Percentiles rank a stretch among this genome's conserved stretches.
Conservation (phyloP, 2,797 vertebrate genomes). For the Onychomys arenicola region DNA sequence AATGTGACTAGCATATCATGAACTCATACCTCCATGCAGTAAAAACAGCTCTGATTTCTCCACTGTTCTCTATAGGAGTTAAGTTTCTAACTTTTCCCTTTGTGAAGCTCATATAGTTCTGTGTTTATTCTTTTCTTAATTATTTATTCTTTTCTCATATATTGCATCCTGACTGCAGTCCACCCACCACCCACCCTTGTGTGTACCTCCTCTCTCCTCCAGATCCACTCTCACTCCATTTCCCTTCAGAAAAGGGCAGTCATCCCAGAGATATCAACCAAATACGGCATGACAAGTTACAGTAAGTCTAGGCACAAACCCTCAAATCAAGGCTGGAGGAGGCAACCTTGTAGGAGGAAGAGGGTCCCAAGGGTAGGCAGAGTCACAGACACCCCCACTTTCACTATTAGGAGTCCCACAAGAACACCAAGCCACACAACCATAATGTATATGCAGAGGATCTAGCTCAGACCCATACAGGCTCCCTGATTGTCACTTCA, state of each 20-base stretch:
- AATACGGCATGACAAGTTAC: not conserved
- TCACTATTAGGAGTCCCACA: not conserved
- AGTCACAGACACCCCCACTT: not conserved
- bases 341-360: not conserved
- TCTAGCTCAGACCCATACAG: not conserved
- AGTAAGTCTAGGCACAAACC: not conserved
- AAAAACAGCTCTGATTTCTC: constrained; percentile 16
- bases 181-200: too few relatives aligned
- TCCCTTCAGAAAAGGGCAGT: too few relatives aligned
- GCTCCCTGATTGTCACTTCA: not conserved
- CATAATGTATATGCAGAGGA: not conserved
- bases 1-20: not conserved
- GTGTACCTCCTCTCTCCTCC: too few relatives aligned
- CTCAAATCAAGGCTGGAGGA: not conserved
- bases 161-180: too few relatives aligned
- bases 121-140: not conserved
- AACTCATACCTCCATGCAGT: not conserved
- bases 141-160: too few relatives aligned
- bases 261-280: too few relatives aligned
- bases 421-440: not conserved
- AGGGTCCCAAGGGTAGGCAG: not conserved
- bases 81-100: not conserved
- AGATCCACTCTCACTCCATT: too few relatives aligned
- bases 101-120: not conserved
- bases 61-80: not conserved